These are phyloP conservation scores for Heteropelma amictum DNA, from an alignment of 2,888 invertebrate genomes.

Conservation along the genomic window DNA sequence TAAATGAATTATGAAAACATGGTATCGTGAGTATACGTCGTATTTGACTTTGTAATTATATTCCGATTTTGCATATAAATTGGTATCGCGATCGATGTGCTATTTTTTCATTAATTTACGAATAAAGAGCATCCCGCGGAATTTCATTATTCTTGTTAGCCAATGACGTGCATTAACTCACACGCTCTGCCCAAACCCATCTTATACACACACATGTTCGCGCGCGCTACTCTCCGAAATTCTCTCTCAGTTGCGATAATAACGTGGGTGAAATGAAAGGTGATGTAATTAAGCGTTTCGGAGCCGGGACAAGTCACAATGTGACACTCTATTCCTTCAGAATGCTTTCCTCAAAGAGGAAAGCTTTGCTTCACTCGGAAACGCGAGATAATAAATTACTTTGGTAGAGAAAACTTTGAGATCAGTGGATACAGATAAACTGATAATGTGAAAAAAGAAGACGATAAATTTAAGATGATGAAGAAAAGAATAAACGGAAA, in stretches of 20 bases:
- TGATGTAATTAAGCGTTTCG: constrained; percentile 67
- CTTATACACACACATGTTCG: background rate
- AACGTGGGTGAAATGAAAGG: constrained; percentile 59
- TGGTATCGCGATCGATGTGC: constrained; percentile 33
- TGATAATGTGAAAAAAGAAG: background rate
- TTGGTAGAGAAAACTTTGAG: background rate
- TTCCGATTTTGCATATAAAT: constrained; percentile 27
- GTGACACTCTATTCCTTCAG: constrained; percentile 57
- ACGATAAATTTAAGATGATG: constrained; percentile 9
- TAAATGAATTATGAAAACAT: background rate
- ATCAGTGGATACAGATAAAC: background rate
- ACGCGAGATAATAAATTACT: constrained; percentile 16
- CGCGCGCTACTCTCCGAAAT: background rate
- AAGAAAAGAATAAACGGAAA: constrained; percentile 11
- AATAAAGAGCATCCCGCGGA: background rate
- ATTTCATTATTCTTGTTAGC: constrained; percentile 19
- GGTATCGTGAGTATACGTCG: background rate
- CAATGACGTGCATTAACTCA: constrained; percentile 18
- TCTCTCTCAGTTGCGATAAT: constrained; percentile 26
- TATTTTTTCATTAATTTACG: constrained; percentile 31
- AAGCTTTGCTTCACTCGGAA: constrained; percentile 35
- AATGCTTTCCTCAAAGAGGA: constrained; percentile 35
- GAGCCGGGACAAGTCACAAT: constrained; percentile 58
- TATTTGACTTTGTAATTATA: constrained; percentile 9
- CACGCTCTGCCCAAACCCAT: constrained; percentile 15